phyloP scores from a whole-genome alignment of 2,113 vertebrate species.

The Pimephales promelas region DNA sequence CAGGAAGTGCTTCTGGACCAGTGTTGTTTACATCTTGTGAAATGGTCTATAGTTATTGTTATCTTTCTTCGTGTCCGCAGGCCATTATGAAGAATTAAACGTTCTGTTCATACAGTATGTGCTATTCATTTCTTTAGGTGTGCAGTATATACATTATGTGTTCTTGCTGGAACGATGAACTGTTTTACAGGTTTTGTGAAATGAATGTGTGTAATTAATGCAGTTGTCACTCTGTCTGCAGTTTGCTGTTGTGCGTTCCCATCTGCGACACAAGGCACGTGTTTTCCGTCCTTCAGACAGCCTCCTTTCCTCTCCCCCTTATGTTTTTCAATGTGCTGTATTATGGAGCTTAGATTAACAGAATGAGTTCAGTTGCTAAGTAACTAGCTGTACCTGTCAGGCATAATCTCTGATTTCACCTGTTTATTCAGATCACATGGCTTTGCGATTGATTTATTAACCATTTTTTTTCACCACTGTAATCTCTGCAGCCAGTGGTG shows the following conservation, averaged over 20 bases:
- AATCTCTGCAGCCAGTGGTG: neutral
- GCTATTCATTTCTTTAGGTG: neutral
- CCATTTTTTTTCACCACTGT: neutral
- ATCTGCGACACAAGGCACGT: slow-evolving; percentile 74
- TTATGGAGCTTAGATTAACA: slow-evolving; percentile 10
- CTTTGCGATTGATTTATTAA: neutral
- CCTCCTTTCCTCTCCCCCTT: neutral
- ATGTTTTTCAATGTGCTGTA: neutral
- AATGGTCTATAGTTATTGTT: neutral
- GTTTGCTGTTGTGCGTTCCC: slow-evolving; percentile 71
- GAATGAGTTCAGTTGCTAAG: neutral
- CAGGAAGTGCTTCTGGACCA: too few relatives aligned
- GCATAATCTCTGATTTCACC: neutral
- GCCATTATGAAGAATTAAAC: neutral
- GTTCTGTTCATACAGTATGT: neutral
- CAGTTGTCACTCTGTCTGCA: slow-evolving; percentile 53
- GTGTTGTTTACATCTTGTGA: too few relatives aligned
- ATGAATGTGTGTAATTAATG: slow-evolving; percentile 1
- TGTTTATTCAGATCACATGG: neutral
- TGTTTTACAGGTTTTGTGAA: neutral
- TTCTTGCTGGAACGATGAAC: neutral
- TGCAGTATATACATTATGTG: neutral
- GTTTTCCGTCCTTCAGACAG: slow-evolving; percentile 62
- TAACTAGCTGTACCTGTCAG: neutral
- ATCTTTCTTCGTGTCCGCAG: neutral